Conservation (phyloP, 2,797 vertebrate species). For the Coracias cyanogaster region DNA sequence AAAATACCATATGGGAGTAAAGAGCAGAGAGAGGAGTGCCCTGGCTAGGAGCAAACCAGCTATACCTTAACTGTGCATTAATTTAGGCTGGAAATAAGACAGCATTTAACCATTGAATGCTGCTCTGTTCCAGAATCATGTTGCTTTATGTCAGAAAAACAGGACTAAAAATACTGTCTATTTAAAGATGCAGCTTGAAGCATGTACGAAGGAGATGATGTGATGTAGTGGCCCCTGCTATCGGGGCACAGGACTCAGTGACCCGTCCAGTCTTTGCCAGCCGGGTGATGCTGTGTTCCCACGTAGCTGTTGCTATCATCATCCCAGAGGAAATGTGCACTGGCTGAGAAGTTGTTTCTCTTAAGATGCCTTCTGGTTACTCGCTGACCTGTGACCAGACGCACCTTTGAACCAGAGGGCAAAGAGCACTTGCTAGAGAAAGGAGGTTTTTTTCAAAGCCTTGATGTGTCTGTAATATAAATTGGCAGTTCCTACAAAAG, state of each 20-base stretch:
- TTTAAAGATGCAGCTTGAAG: background rate
- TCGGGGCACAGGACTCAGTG: background rate
- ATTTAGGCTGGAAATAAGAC: background rate
- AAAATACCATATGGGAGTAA: background rate
- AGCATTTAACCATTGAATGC: background rate
- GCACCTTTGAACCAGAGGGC: background rate
- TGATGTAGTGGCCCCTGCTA: background rate
- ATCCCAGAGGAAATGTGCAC: background rate
- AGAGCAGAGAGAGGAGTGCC: background rate
- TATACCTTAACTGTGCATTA: background rate
- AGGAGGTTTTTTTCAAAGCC: background rate
- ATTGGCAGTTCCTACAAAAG: background rate
- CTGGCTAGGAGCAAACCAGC: background rate
- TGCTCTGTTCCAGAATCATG: background rate
- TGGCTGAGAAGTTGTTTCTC: background rate
- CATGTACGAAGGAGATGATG: background rate
- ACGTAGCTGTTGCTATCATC: rapidly evolving
- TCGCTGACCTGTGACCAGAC: background rate
- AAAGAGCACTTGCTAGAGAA: background rate
- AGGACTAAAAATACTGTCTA: background rate
- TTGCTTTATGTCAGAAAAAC: background rate
- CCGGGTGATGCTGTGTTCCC: background rate
- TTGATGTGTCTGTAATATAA: background rate
- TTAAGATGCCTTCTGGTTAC: background rate
- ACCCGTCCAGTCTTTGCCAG: background rate